Evolutionary conservation across 1,140 invertebrate genomes (phyloP).

Genomic region (Bombus confusus): DNA sequence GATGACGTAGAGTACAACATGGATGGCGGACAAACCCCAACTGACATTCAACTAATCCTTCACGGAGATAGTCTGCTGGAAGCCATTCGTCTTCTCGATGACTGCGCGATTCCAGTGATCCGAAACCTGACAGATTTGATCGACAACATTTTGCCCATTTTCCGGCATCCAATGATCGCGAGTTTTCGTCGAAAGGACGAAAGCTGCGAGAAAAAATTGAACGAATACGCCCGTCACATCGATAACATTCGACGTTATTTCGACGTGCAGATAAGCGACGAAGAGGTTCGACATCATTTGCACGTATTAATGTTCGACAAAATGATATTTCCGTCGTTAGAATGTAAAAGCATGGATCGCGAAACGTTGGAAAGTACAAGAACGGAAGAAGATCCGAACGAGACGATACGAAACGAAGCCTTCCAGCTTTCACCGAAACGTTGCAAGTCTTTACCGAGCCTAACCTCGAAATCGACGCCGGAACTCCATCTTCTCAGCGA

Average conservation of each 20-base stretch:
- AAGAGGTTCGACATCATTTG: slow-evolving; percentile 49
- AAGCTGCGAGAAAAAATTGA: background rate
- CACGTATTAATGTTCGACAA: slow-evolving; percentile 63
- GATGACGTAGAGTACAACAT: slow-evolving; percentile 59
- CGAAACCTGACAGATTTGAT: slow-evolving; percentile 7
- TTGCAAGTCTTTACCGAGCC: slow-evolving; percentile 8
- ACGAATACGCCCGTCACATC: slow-evolving; percentile 46
- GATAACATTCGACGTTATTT: slow-evolving; percentile 36
- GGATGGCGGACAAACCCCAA: background rate
- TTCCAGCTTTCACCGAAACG: accelerated
- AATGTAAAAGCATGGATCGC: background rate
- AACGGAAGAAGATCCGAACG: background rate
- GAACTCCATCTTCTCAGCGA: slow-evolving; percentile 40
- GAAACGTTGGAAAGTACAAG: background rate
- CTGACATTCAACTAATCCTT: slow-evolving; percentile 58
- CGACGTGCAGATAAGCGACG: slow-evolving; percentile 30
- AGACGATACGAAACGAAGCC: background rate
- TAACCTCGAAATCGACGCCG: background rate
- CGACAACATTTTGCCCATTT: slow-evolving; percentile 29
- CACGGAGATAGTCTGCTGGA: slow-evolving; percentile 54
- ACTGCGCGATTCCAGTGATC: background rate
- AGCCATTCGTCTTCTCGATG: slow-evolving; percentile 41
- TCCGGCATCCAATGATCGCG: slow-evolving; percentile 39
- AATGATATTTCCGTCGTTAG: slow-evolving; percentile 39
- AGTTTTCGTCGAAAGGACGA: background rate